Conservation (phyloP, 2,797 vertebrate genomes). For the Typhlichthys subterraneus region DNA sequence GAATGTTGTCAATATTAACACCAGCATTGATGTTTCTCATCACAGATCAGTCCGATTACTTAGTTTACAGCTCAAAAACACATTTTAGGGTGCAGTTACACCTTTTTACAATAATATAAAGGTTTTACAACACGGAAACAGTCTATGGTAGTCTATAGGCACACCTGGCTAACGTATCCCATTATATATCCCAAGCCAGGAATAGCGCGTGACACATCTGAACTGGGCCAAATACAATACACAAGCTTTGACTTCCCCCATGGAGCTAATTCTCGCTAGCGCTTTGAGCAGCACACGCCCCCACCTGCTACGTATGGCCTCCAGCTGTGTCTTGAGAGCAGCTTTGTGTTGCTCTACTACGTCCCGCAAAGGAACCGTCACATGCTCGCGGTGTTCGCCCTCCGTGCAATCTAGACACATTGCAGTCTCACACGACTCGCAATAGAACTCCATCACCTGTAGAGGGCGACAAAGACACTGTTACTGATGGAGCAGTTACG, state of each 20-base stretch:
- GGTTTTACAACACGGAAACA: too few relatives aligned
- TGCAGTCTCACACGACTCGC: slow-evolving; percentile 93
- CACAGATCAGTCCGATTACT: too few relatives aligned
- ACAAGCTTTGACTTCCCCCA: slow-evolving; percentile 2
- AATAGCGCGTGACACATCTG: slow-evolving; percentile 16
- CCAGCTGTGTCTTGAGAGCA: slow-evolving; percentile 88
- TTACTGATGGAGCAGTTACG: too few relatives aligned
- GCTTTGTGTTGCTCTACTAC: slow-evolving; percentile 95
- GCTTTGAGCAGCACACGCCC: not conserved
- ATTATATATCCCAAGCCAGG: not conserved
- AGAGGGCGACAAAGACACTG: slow-evolving; percentile 53
- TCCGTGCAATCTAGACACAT: slow-evolving; percentile 93
- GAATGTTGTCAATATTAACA: too few relatives aligned
- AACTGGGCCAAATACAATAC: slow-evolving; percentile 27
- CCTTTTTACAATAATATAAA: too few relatives aligned
- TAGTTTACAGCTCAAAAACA: too few relatives aligned
- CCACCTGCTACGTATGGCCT: slow-evolving; percentile 87
- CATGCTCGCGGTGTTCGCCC: slow-evolving; percentile 89
- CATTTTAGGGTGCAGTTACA: too few relatives aligned
- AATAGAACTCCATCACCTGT: slow-evolving; percentile 97
- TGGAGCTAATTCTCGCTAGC: slow-evolving; percentile 3
- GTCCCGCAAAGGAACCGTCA: slow-evolving; percentile 87
- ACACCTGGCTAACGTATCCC: not conserved
- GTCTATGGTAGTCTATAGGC: too few relatives aligned
- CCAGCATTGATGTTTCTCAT: too few relatives aligned